These are phyloP conservation scores for Scaptomyza tumidula DNA, from an alignment of 2,888 invertebrate species.

Conservation along the genomic window DNA sequence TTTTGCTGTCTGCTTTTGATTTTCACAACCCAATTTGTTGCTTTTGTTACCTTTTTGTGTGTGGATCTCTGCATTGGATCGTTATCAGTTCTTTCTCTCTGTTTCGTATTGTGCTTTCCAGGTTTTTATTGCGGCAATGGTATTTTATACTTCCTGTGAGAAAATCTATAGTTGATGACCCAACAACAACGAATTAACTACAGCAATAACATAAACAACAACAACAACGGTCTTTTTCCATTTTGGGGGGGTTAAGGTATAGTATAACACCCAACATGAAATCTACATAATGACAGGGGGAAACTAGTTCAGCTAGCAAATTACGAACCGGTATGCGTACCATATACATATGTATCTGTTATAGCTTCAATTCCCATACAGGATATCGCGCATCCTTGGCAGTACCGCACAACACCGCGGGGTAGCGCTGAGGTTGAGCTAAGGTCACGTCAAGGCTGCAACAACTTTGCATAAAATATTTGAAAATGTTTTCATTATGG, in stretches of 20 bases:
- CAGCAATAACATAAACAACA: constrained; percentile 28
- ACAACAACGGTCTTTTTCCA: constrained; percentile 10
- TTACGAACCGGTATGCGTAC: constrained; percentile 71
- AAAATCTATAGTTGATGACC: constrained; percentile 66
- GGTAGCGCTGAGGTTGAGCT: constrained; percentile 63
- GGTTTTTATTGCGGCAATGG: constrained; percentile 61
- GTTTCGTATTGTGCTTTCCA: constrained; percentile 68
- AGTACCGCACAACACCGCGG: constrained; percentile 48
- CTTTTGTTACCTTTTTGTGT: constrained; percentile 61
- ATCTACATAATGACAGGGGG: constrained; percentile 71
- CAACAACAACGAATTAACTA: constrained; percentile 40
- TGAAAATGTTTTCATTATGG: constrained; percentile 81
- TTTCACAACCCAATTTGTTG: constrained; percentile 71
- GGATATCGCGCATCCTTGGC: constrained; percentile 58
- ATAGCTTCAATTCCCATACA: constrained; percentile 70
- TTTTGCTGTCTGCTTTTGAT: constrained; percentile 54
- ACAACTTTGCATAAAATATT: constrained; percentile 79
- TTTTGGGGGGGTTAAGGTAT: constrained; percentile 18
- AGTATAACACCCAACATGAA: constrained; percentile 41
- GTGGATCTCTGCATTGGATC: constrained; percentile 52
- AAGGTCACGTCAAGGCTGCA: constrained; percentile 73
- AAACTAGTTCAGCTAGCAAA: constrained; percentile 76
- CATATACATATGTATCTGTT: background rate
- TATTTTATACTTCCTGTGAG: constrained; percentile 69
- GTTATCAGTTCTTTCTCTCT: constrained; percentile 54